Evolutionary conservation across 2,797 vertebrate species (phyloP).

Genomic region (Anguilla megastoma): DNA sequence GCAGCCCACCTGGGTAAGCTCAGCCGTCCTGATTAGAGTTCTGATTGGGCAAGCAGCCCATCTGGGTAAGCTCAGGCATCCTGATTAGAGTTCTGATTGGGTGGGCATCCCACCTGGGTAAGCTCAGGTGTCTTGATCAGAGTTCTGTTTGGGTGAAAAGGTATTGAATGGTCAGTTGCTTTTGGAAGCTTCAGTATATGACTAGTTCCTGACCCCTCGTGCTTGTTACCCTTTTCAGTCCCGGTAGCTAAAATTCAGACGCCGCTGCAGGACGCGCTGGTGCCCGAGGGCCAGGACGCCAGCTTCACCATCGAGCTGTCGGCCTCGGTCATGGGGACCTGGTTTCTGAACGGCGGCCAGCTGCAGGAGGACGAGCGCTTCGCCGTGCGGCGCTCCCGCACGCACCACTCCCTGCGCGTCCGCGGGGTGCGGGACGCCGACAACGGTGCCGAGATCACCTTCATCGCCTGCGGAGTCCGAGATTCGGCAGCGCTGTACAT

Average conservation of each 20-base stretch:
- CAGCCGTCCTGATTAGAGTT: not conserved
- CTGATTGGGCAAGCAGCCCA: slow-evolving; percentile 71
- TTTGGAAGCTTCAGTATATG: not conserved
- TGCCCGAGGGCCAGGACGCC: slow-evolving; percentile 81
- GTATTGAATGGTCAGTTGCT: not conserved
- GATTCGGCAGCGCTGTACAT: slow-evolving; percentile 86
- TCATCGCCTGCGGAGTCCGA: slow-evolving; percentile 80
- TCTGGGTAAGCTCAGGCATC: slow-evolving; percentile 50
- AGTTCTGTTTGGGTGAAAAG: not conserved
- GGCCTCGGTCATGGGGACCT: slow-evolving; percentile 80
- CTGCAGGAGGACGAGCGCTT: slow-evolving; percentile 74
- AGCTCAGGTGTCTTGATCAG: not conserved
- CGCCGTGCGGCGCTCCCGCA: slow-evolving; percentile 69
- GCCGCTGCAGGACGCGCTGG: slow-evolving; percentile 80
- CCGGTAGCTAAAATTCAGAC: slow-evolving; percentile 85
- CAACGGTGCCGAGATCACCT: slow-evolving; percentile 83
- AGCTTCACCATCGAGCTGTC: slow-evolving; percentile 87
- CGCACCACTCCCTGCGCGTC: slow-evolving; percentile 83
- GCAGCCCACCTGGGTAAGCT: not conserved
- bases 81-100: not conserved
- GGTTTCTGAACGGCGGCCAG: slow-evolving; percentile 83
- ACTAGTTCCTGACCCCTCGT: not conserved
- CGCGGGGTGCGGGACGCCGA: slow-evolving; percentile 72
- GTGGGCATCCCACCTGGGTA: not conserved
- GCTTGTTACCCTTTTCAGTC: slow-evolving; percentile 66